Evolutionary conservation across 2,888 invertebrate genomes (phyloP).

Genomic region (Bhutanitis thaidina): DNA sequence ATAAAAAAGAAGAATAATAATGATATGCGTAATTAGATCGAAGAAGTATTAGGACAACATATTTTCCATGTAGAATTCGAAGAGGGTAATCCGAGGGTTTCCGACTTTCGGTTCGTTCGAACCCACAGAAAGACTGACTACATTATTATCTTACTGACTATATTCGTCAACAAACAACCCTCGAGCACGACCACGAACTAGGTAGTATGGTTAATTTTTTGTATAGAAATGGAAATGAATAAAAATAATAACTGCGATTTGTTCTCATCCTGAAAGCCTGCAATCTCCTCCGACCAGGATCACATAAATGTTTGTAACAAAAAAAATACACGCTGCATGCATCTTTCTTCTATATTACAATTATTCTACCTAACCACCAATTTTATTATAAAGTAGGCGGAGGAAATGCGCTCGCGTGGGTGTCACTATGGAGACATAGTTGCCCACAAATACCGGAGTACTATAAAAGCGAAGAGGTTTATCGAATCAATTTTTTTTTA

Average conservation of each 20-base stretch:
- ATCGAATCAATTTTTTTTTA: neutral
- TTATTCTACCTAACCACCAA: no score
- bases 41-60: conserved; percentile 72
- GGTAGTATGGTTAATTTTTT: no score
- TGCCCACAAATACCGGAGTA: conserved; percentile 33
- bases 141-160: no score
- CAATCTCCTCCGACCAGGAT: conserved; percentile 80
- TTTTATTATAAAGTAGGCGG: conserved; percentile 66
- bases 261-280: conserved; percentile 84
- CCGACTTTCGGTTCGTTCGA: no score
- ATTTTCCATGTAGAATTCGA: conserved; percentile 38
- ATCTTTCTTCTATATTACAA: conserved; percentile 41
- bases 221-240: no score
- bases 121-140: conserved; percentile 22
- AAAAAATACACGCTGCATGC: neutral
- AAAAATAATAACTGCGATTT: no score
- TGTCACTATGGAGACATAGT: conserved; percentile 67
- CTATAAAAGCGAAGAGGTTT: neutral
- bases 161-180: no score
- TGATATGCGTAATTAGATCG: conserved; percentile 81
- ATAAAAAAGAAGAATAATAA: conserved; percentile 37
- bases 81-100: conserved; percentile 14
- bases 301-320: conserved; percentile 48
- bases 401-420: conserved; percentile 56
- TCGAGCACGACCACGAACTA: no score